A percentile compares a stretch with the other conserved stretches of the same genome.
phyloP scores from a whole-genome alignment of 2,888 invertebrate genomes.

The Nemurella pictetii region DNA sequence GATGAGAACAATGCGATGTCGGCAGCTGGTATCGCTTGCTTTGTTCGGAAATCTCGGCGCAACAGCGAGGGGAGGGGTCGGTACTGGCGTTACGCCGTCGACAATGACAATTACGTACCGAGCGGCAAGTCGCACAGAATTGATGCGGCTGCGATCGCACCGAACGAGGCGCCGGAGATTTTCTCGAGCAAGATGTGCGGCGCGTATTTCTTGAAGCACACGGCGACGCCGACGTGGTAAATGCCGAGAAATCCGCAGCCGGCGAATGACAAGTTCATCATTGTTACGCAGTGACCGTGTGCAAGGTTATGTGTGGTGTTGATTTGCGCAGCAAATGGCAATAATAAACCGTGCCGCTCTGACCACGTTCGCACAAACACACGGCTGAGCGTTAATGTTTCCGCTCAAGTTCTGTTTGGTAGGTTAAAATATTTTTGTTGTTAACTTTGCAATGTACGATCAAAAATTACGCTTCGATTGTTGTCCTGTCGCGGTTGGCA shows the following conservation, averaged over 20 bases:
- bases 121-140: constrained; percentile 84
- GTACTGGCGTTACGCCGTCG: background rate
- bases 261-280: constrained; percentile 94
- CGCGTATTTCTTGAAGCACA: constrained; percentile 95
- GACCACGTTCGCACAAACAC: background rate
- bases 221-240: constrained; percentile 98
- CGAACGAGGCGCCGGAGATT: constrained; percentile 95
- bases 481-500: background rate
- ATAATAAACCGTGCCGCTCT: background rate
- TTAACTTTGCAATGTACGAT: background rate
- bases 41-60: background rate
- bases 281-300: constrained; percentile 1
- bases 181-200: constrained; percentile 85
- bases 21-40: background rate
- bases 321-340: background rate
- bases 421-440: background rate
- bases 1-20: background rate
- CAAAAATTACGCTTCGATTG: background rate
- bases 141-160: constrained; percentile 88
- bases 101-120: constrained; percentile 62
- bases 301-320: background rate
- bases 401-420: background rate
- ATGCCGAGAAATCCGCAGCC: constrained; percentile 99
- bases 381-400: background rate
- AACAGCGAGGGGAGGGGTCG: background rate